Evolutionary conservation across 1,140 invertebrate genomes (phyloP).

Genomic region (Pseudobourletiella spinata): DNA sequence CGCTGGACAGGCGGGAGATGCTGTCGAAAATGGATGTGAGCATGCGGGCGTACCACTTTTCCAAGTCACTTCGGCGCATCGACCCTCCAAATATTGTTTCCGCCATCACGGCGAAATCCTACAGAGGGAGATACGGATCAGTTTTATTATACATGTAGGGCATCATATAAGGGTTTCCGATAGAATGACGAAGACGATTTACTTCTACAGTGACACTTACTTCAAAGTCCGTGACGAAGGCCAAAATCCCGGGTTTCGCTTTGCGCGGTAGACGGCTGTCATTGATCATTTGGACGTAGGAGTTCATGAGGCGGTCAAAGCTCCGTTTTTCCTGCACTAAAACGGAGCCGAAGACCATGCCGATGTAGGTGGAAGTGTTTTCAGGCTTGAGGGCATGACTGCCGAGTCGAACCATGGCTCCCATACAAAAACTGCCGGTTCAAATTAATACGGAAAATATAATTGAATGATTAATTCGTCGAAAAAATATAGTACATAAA

Average conservation of each 20-base stretch:
- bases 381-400: constrained; percentile 83
- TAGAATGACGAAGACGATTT: no score
- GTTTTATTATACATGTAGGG: background rate
- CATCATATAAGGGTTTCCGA: no score
- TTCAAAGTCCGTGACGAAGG: constrained; percentile 85
- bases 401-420: constrained; percentile 76
- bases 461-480: background rate
- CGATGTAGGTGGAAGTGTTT: constrained; percentile 83
- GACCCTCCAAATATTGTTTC: constrained; percentile 80
- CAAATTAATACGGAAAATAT: background rate
- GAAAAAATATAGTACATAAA: background rate
- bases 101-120: constrained; percentile 76
- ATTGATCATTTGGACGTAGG: constrained; percentile 70
- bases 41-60: constrained; percentile 87
- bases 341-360: constrained; percentile 77
- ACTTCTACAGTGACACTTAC: no score
- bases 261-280: constrained; percentile 62
- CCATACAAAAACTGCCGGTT: constrained; percentile 74
- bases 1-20: constrained; percentile 66
- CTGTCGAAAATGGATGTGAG: constrained; percentile 77
- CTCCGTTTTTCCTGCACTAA: constrained; percentile 88
- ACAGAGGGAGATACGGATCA: constrained; percentile 20
- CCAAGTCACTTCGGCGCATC: constrained; percentile 83
- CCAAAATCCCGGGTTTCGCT: constrained; percentile 81
- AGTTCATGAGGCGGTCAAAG: constrained; percentile 87